phyloP scores from a whole-genome alignment of 2,797 vertebrate genomes.

The Enteromius anoplus region DNA sequence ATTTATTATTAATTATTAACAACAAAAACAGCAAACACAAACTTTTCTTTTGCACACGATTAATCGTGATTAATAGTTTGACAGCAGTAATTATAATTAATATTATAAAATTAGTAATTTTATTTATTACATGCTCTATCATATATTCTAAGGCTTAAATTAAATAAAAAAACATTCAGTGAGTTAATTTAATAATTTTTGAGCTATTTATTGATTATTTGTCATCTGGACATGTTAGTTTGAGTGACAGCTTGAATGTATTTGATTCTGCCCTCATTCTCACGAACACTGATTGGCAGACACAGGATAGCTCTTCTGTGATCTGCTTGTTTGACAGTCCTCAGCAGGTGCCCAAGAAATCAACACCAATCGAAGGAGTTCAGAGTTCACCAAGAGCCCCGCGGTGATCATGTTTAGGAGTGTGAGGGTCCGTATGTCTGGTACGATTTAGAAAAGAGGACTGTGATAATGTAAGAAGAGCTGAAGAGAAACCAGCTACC shows the following conservation, averaged over 20 bases:
- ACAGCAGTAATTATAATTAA: no score
- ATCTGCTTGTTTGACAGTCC: slow-evolving; percentile 44
- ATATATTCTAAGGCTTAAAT: not conserved
- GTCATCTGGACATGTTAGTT: not conserved
- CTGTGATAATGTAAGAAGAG: slow-evolving; percentile 21
- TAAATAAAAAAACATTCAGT: not conserved
- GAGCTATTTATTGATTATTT: not conserved
- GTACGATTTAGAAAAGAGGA: slow-evolving; percentile 4
- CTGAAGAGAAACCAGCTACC: slow-evolving; percentile 25
- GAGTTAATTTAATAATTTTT: not conserved
- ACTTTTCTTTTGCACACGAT: no score
- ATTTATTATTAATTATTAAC: no score
- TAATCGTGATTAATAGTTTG: no score
- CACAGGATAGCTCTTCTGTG: slow-evolving; percentile 42
- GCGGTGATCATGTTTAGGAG: slow-evolving; percentile 11
- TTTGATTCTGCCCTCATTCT: not conserved
- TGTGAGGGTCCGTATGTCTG: slow-evolving; percentile 9
- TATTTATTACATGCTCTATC: not conserved
- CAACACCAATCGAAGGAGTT: slow-evolving; percentile 19
- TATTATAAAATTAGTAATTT: not conserved
- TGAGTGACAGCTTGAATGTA: not conserved
- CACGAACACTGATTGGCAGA: slow-evolving; percentile 41
- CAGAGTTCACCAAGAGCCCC: slow-evolving; percentile 17
- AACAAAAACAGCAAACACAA: no score
- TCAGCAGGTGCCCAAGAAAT: slow-evolving; percentile 34